A percentile compares a stretch with the other conserved stretches of the same genome.
Conservation (phyloP, 2,888 invertebrate species). For the Dolichomitus sp. region DNA sequence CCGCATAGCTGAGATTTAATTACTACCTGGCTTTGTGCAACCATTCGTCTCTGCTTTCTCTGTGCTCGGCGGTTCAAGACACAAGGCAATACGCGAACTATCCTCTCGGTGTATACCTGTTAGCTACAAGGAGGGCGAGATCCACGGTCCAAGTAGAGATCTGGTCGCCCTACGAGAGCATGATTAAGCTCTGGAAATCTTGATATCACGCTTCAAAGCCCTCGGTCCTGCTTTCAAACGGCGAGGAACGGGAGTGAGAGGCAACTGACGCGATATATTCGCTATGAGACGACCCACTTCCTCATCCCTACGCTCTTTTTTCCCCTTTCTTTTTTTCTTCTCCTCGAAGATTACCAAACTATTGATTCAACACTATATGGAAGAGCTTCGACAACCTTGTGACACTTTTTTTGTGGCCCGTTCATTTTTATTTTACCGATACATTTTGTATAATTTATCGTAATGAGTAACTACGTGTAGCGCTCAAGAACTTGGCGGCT, state of each 20-base stretch:
- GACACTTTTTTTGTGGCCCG: too few species aligned
- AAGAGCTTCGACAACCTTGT: not conserved
- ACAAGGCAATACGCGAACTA: conserved; percentile 28
- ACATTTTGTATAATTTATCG: too few species aligned
- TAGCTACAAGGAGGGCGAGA: not conserved
- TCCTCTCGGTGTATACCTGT: conserved; percentile 12
- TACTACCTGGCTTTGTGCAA: conserved; percentile 59
- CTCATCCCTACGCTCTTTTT: conserved; percentile 54
- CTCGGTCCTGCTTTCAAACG: conserved; percentile 65
- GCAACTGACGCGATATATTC: conserved; percentile 6
- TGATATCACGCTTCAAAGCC: conserved; percentile 68
- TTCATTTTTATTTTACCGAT: too few species aligned
- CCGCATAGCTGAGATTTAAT: conserved; percentile 67
- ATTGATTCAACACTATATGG: not conserved
- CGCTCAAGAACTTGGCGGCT: too few species aligned
- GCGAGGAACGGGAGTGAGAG: conserved; percentile 5
- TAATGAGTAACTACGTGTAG: too few species aligned
- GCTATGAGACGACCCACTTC: conserved; percentile 66
- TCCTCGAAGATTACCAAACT: not conserved
- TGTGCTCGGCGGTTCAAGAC: conserved; percentile 34
- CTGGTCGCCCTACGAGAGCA: conserved; percentile 55
- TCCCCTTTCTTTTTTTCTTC: not conserved
- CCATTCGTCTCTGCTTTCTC: conserved; percentile 38
- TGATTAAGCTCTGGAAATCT: conserved; percentile 74
- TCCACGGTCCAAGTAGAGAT: conserved; percentile 6